Conservation (phyloP, 2,113 vertebrate species). For the Chamaetylas fuelleborni region DNA sequence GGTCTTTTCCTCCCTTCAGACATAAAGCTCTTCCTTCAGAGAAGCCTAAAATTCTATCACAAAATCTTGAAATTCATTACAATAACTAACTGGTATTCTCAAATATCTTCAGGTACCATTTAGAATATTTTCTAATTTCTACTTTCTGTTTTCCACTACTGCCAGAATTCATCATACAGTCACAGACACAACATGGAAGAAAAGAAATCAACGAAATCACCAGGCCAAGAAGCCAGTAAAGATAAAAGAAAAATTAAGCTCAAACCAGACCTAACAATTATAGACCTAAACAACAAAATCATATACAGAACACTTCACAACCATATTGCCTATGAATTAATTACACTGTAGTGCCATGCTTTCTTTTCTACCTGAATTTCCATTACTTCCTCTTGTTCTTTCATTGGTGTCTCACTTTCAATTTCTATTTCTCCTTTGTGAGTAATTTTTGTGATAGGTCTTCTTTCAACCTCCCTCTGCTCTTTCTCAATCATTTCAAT, state of each 20-base stretch:
- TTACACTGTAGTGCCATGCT: not conserved
- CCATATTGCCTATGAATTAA: not conserved
- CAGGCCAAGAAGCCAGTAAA: not conserved
- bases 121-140: not conserved
- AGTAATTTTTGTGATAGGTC: slow-evolving; percentile 97
- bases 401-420: slow-evolving; percentile 91
- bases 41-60: not conserved
- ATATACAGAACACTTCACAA: not conserved
- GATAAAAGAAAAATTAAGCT: not conserved
- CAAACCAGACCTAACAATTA: not conserved
- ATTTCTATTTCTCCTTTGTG: slow-evolving; percentile 99
- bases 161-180: not conserved
- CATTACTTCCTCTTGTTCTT: slow-evolving; percentile 83
- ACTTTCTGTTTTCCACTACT: not conserved
- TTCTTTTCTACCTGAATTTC: slow-evolving; percentile 79
- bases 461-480: slow-evolving; percentile 92
- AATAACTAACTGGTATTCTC: not conserved
- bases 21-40: not conserved
- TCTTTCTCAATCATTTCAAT: slow-evolving; percentile 99
- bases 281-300: not conserved
- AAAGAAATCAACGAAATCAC: not conserved
- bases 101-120: not conserved
- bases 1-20: not conserved
- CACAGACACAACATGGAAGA: not conserved
- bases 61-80: not conserved